Conservation (phyloP, 2,888 invertebrate genomes). For the Tupiocoris notatus region DNA sequence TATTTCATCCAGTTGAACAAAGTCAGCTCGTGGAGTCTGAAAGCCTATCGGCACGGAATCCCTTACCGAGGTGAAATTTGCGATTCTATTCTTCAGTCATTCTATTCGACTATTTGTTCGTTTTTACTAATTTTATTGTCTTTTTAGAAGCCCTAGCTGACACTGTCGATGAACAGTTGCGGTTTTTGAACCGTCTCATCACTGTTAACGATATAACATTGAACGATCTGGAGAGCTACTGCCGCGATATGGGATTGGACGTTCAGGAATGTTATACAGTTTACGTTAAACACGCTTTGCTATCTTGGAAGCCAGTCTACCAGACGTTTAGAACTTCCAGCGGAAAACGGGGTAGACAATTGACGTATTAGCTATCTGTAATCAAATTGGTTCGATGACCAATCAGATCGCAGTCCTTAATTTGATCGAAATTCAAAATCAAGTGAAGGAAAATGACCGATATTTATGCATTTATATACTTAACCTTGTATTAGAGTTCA, state of each 20-base stretch:
- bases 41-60: constrained; percentile 28
- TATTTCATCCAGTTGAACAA: constrained; percentile 26
- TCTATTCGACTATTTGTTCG: not conserved
- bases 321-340: constrained; percentile 47
- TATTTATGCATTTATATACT: too few species aligned
- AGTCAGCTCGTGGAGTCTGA: constrained; percentile 35
- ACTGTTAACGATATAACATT: constrained; percentile 46
- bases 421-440: too few species aligned
- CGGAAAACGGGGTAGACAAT: constrained; percentile 39
- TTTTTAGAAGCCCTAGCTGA: constrained; percentile 31
- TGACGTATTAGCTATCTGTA: not conserved
- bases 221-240: constrained; percentile 55
- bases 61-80: constrained; percentile 35
- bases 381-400: too few species aligned
- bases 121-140: not conserved
- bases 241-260: constrained; percentile 55
- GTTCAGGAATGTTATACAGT: constrained; percentile 53
- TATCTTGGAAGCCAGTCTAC: constrained; percentile 56
- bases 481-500: too few species aligned
- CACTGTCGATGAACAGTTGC: constrained; percentile 27
- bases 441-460: too few species aligned
- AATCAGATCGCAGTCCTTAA: too few species aligned
- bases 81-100: not conserved
- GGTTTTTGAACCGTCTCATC: constrained; percentile 24
- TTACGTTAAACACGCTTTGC: constrained; percentile 54